These are phyloP conservation scores for Eupithecia abbreviata DNA, from an alignment of 2,888 invertebrate species.

Conservation along the genomic window DNA sequence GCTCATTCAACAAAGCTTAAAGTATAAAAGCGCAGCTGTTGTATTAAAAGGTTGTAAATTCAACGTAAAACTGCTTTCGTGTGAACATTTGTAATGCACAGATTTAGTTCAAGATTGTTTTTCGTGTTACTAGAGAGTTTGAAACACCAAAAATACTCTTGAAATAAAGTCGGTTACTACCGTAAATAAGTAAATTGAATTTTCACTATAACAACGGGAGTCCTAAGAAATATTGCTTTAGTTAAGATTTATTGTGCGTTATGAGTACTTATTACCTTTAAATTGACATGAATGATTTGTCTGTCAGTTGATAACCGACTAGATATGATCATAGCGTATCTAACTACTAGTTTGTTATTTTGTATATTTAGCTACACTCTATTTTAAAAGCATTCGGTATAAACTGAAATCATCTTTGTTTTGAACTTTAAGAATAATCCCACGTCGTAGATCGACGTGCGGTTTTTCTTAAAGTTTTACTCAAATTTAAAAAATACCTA, in stretches of 20 bases:
- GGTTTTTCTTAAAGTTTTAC: neutral
- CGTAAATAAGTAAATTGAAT: neutral
- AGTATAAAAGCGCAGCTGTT: neutral
- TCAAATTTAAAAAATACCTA: neutral
- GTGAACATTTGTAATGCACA: slow-evolving; percentile 15
- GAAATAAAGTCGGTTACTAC: slow-evolving; percentile 23
- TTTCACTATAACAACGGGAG: neutral
- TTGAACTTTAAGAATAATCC: neutral
- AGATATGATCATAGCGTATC: neutral
- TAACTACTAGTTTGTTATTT: neutral
- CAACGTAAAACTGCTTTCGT: neutral
- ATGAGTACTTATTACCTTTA: slow-evolving; percentile 5
- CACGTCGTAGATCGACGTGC: neutral
- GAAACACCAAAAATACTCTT: slow-evolving; percentile 28
- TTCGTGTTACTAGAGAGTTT: slow-evolving; percentile 18
- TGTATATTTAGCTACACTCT: neutral
- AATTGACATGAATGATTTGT: slow-evolving; percentile 26
- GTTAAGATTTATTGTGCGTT: slow-evolving; percentile 38
- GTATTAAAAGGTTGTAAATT: neutral
- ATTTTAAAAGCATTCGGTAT: neutral
- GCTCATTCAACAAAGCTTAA: neutral
- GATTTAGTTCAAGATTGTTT: slow-evolving; percentile 35
- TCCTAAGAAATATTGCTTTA: slow-evolving; percentile 48
- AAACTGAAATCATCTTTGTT: neutral
- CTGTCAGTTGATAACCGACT: neutral